These are phyloP conservation scores for Holotrichia oblita DNA, from an alignment of 1,140 invertebrate species.

Conservation along the genomic window DNA sequence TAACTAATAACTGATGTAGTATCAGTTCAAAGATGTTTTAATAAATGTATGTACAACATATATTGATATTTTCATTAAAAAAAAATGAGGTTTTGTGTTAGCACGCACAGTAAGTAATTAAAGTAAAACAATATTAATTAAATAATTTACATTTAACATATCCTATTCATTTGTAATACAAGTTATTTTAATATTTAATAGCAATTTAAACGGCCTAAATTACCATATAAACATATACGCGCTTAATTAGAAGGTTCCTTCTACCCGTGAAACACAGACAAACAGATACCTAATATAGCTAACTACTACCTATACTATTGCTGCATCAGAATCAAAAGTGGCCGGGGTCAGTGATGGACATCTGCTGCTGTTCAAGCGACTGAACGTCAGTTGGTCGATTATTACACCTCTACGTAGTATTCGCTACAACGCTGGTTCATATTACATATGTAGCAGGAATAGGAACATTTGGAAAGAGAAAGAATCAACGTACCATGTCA, in stretches of 20 bases:
- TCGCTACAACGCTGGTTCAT: not conserved
- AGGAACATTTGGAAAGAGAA: not conserved
- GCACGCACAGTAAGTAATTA: not conserved
- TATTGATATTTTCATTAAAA: too few species aligned
- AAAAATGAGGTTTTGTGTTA: too few species aligned
- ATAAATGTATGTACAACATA: too few species aligned
- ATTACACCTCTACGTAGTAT: not conserved
- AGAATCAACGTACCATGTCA: conserved; percentile 5
- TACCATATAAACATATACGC: conserved; percentile 19
- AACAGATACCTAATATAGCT: not conserved
- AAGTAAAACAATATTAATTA: not conserved
- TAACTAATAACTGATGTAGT: too few species aligned
- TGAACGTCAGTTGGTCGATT: conserved; percentile 21
- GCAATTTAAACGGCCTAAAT: not conserved
- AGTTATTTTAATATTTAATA: conserved; percentile 18
- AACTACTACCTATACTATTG: not conserved
- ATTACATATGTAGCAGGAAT: not conserved
- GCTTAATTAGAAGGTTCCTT: not conserved
- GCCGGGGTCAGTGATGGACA: conserved; percentile 27
- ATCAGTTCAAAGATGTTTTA: too few species aligned
- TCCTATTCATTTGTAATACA: not conserved
- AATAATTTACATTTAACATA: not conserved
- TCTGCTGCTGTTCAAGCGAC: conserved; percentile 21
- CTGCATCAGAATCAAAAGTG: conserved; percentile 10
- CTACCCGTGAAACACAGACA: not conserved